These are phyloP conservation scores for Drosophila albomicans DNA, from an alignment of 1,140 invertebrate genomes.

Conservation along the genomic window DNA sequence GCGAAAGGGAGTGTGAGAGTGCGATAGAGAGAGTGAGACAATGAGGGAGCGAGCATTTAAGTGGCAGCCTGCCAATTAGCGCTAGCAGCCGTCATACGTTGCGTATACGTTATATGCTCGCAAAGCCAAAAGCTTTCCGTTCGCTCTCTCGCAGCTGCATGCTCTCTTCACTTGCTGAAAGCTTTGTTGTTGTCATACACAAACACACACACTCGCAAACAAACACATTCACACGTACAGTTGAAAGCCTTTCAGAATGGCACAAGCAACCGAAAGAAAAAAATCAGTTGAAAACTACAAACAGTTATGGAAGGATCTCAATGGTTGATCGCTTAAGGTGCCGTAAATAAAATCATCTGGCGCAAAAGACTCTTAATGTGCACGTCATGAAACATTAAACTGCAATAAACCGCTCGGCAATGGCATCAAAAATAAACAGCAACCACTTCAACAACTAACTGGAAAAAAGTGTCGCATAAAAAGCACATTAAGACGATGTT, in stretches of 20 bases:
- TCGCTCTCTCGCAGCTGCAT: constrained; percentile 3
- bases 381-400: constrained; percentile 15
- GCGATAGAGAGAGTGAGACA: constrained; percentile 15
- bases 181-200: constrained; percentile 41
- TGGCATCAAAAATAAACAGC: background rate
- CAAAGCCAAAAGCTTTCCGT: constrained; percentile 48
- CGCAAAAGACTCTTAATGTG: constrained; percentile 8
- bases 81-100: constrained; percentile 29
- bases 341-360: background rate
- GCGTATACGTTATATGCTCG: constrained; percentile 44
- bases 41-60: constrained; percentile 25
- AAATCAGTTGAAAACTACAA: constrained; percentile 32
- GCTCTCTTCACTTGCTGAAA: background rate
- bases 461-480: constrained; percentile 76
- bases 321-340: constrained; percentile 13
- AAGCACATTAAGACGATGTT: constrained; percentile 69
- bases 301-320: constrained; percentile 32
- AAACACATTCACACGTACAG: background rate
- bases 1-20: constrained; percentile 6
- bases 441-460: constrained; percentile 40
- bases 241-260: constrained; percentile 5
- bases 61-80: constrained; percentile 55
- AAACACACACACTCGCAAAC: constrained; percentile 2
- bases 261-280: background rate
- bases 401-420: constrained; percentile 4